These are phyloP conservation scores for Odontocolon sp. DNA, from an alignment of 2,888 invertebrate genomes.

Conservation along the genomic window DNA sequence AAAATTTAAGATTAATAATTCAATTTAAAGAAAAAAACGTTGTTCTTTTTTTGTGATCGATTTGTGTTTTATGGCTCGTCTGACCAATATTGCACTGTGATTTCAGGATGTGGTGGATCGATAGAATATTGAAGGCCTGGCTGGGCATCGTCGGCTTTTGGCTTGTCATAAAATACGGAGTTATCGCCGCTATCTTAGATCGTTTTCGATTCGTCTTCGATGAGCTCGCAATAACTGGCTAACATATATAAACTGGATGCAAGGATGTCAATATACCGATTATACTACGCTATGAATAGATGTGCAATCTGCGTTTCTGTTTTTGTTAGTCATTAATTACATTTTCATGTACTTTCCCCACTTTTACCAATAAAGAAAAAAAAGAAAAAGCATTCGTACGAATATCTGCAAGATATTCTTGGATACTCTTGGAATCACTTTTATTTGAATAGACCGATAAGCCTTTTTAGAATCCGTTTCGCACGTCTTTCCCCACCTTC, in stretches of 20 bases:
- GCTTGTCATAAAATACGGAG: conserved; percentile 54
- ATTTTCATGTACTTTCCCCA: not conserved
- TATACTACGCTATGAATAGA: not conserved
- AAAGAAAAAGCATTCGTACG: not conserved
- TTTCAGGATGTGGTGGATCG: conserved; percentile 78
- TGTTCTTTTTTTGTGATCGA: not conserved
- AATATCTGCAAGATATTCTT: no score
- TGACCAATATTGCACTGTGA: conserved; percentile 18
- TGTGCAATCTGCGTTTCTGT: not conserved
- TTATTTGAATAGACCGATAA: conserved; percentile 7
- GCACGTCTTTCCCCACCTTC: not conserved
- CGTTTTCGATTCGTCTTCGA: not conserved
- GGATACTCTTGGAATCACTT: not conserved
- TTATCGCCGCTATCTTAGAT: conserved; percentile 17
- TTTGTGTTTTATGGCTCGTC: conserved; percentile 1
- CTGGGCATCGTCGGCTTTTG: conserved; percentile 61
- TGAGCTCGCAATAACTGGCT: not conserved
- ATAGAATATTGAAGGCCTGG: conserved; percentile 64
- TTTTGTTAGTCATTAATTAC: not conserved
- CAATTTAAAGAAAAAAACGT: not conserved
- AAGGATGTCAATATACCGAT: not conserved
- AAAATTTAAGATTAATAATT: no score
- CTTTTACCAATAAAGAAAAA: not conserved
- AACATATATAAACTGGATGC: not conserved
- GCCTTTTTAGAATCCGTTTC: not conserved